Evolutionary conservation across 2,113 vertebrate species (phyloP).

Genomic region (Shinisaurus crocodilurus): DNA sequence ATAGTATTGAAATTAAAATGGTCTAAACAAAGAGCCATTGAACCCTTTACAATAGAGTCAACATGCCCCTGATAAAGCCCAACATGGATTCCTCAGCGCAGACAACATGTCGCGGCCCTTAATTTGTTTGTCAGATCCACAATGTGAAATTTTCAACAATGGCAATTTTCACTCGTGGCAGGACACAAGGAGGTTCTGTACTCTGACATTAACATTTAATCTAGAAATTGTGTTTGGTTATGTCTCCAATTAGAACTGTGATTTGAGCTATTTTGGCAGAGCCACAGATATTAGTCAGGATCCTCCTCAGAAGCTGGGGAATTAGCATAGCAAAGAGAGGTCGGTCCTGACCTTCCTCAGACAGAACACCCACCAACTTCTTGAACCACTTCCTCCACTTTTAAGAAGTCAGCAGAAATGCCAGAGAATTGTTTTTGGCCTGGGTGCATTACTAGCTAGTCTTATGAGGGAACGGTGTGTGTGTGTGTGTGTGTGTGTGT

Average conservation of each 20-base stretch:
- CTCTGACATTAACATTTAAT: slow-evolving; percentile 38
- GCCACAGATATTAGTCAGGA: neutral
- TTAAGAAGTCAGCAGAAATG: slow-evolving; percentile 14
- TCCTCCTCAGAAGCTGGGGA: neutral
- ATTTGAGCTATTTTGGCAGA: slow-evolving; percentile 27
- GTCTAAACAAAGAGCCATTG: slow-evolving; percentile 68
- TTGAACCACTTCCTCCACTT: neutral
- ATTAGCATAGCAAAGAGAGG: neutral
- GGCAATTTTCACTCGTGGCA: slow-evolving; percentile 53
- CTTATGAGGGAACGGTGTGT: neutral
- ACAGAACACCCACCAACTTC: slow-evolving; percentile 26
- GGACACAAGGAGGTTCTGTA: slow-evolving; percentile 27
- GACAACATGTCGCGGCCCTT: slow-evolving; percentile 67
- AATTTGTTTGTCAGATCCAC: slow-evolving; percentile 69
- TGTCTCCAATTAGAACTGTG: slow-evolving; percentile 33
- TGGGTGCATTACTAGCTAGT: neutral
- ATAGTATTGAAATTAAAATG: slow-evolving; percentile 63
- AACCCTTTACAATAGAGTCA: slow-evolving; percentile 55
- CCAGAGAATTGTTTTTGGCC: slow-evolving; percentile 1
- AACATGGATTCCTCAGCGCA: slow-evolving; percentile 63
- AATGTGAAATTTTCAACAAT: slow-evolving; percentile 57
- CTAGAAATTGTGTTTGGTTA: slow-evolving; percentile 38
- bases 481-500: neutral
- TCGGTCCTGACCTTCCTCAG: neutral
- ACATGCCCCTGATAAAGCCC: slow-evolving; percentile 57